Evolutionary conservation across 2,888 invertebrate genomes (phyloP).

Genomic region (Thereva unica): DNA sequence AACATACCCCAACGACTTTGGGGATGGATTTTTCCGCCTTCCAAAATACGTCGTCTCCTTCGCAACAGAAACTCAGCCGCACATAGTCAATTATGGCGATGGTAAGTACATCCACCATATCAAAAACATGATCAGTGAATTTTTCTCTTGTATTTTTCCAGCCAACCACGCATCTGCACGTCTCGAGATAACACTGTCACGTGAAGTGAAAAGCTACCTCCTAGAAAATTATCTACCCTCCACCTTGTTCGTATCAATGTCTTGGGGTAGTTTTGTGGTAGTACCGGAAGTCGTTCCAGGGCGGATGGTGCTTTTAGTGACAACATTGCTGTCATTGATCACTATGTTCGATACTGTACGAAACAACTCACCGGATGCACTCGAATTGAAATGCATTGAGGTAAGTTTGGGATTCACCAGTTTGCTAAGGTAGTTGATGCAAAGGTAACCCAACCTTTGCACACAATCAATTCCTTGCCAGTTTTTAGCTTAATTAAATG

Average conservation of each 20-base stretch:
- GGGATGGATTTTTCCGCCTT: slow-evolving; percentile 62
- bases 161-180: slow-evolving; percentile 67
- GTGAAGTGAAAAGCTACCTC: slow-evolving; percentile 66
- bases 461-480: not conserved
- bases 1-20: slow-evolving; percentile 61
- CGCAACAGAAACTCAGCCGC: slow-evolving; percentile 64
- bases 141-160: slow-evolving; percentile 46
- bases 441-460: not conserved
- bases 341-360: slow-evolving; percentile 71
- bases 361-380: slow-evolving; percentile 67
- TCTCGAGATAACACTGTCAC: slow-evolving; percentile 64
- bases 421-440: not conserved
- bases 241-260: slow-evolving; percentile 67
- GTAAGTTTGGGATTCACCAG: slow-evolving; percentile 40
- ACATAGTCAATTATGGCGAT: slow-evolving; percentile 67
- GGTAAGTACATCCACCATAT: slow-evolving; percentile 62
- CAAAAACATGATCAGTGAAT: not conserved
- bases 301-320: slow-evolving; percentile 65
- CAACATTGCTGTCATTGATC: slow-evolving; percentile 66
- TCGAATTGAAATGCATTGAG: slow-evolving; percentile 68
- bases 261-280: slow-evolving; percentile 70
- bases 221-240: slow-evolving; percentile 68
- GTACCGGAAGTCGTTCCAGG: slow-evolving; percentile 70
- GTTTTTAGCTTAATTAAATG: slow-evolving; percentile 35
- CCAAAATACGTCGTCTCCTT: slow-evolving; percentile 69